Base-by-base conservation (phyloP, 2,888 invertebrate species). In the Nomada hirtipes region DNA sequence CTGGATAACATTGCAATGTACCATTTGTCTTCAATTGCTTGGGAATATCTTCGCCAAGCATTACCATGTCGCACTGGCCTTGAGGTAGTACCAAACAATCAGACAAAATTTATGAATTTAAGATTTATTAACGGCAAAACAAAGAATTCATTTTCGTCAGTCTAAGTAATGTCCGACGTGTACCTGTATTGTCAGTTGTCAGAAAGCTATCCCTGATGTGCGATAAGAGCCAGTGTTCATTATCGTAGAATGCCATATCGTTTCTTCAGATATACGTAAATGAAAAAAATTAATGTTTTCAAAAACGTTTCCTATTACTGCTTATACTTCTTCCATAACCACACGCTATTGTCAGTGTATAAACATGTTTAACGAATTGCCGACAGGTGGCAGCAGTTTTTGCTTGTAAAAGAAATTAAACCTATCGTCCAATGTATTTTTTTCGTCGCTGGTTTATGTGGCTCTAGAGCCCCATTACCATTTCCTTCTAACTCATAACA, bases 191-290 rank as follows among this genome's bases (percentile, higher is more conserved):
- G 94, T 99, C 99, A 29, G 98, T 98, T 36, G 98, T 97, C 92
- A 99, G 98, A 94, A 98, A 99, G 13, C 98, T 98, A 94, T 98
- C 98, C 76, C 98, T 95, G 87, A 99, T 98, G 94, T 98, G 98
- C 79, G 98, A 97, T 70, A 99, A 95, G 65, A 99, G 95, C 97
- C 98, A 99, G 90, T 97, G 97, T 94, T 97, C 97, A 94, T 99
- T 98, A 94, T 99, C 98, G 94, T 98, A 98, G 85, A 98, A 96
- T 88, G 98, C 98, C 99, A 99, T 99, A 68, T 73, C 63, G 57
- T 44, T 55, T 18, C 23, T 2, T 59, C 7, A 23, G 11, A 2
- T 71, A 15, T 65, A 9, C 18, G 11, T 7, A 29, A 53, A 53
- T n/a, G 18, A 26, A 60, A 50, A 20, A 50, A 55, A 15, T 3